Conservation (phyloP, 2,797 vertebrate species). For the Benthosema pterotum region DNA sequence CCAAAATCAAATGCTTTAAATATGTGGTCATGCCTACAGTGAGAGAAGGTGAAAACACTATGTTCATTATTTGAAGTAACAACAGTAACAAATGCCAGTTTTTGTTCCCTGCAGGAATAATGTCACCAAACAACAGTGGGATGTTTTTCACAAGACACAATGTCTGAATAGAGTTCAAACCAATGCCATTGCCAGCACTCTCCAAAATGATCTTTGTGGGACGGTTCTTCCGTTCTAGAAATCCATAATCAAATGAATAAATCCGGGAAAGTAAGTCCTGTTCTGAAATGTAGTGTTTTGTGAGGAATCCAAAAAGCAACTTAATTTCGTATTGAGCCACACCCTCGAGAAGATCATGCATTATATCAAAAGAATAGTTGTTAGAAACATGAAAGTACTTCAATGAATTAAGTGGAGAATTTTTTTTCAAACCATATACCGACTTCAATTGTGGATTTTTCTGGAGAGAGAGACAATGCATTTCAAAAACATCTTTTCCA, state of each 20-base stretch:
- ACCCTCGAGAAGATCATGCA: constrained; percentile 42
- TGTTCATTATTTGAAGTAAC: constrained; percentile 47
- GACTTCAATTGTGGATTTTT: constrained; percentile 38
- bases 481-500: constrained; percentile 48
- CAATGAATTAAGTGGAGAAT: constrained; percentile 22
- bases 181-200: constrained; percentile 30
- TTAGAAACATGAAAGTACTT: constrained; percentile 39
- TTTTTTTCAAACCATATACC: constrained; percentile 47
- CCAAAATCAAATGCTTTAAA: constrained; percentile 30
- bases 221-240: constrained; percentile 25
- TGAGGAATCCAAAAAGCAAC: too few relatives aligned
- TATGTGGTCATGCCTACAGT: constrained; percentile 16
- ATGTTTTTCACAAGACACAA: too few relatives aligned
- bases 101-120: too few relatives aligned
- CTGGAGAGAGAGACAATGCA: constrained; percentile 38
- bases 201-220: too few relatives aligned
- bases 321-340: constrained; percentile 41
- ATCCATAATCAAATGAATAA: constrained; percentile 40
- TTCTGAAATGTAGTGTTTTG: constrained; percentile 38
- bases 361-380: constrained; percentile 42
- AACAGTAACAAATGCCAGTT: constrained; percentile 37
- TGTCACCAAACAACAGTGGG: too few relatives aligned
- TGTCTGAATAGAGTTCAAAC: constrained; percentile 44
- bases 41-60: constrained; percentile 36
- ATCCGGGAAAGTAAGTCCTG: constrained; percentile 32